Conservation (phyloP, 2,797 vertebrate species). For the Knipowitschia caucasica region DNA sequence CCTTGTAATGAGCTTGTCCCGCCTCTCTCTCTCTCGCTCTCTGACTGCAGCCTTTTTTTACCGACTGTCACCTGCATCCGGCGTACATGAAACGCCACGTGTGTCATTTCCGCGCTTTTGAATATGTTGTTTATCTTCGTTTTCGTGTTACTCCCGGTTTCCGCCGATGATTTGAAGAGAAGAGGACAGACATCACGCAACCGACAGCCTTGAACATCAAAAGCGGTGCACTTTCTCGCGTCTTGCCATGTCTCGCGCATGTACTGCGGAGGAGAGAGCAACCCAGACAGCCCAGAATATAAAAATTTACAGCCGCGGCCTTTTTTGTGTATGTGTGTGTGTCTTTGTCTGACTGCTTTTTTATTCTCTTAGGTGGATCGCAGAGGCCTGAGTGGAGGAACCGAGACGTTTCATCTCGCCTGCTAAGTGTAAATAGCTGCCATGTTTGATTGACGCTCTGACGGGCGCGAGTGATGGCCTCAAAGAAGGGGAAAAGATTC, state of each 20-base stretch:
- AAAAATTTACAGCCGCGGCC: constrained; percentile 57
- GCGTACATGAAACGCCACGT: constrained; percentile 50
- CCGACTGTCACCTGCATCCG: constrained; percentile 37
- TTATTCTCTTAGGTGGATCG: constrained; percentile 60
- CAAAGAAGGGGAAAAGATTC: constrained; percentile 39
- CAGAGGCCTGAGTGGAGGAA: constrained; percentile 62
- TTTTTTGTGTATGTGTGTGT: constrained; percentile 20
- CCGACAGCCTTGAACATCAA: constrained; percentile 65
- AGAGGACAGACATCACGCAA: constrained; percentile 63
- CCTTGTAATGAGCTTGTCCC: constrained; percentile 55
- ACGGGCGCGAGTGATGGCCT: constrained; percentile 59
- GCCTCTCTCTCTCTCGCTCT: constrained; percentile 25
- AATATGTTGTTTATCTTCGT: constrained; percentile 73
- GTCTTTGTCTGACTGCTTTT: constrained; percentile 65
- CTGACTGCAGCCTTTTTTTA: constrained; percentile 34
- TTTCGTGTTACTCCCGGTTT: constrained; percentile 61
- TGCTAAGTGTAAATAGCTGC: constrained; percentile 77
- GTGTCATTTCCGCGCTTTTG: constrained; percentile 64
- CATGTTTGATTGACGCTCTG: constrained; percentile 79
- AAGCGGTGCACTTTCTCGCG: constrained; percentile 47
- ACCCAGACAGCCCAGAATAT: constrained; percentile 64
- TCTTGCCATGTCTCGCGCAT: constrained; percentile 22
- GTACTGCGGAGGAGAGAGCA: constrained; percentile 47
- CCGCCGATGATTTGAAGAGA: constrained; percentile 57
- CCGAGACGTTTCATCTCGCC: constrained; percentile 70